phyloP scores from a whole-genome alignment of 2,797 vertebrate genomes.

The Psittacula echo region DNA sequence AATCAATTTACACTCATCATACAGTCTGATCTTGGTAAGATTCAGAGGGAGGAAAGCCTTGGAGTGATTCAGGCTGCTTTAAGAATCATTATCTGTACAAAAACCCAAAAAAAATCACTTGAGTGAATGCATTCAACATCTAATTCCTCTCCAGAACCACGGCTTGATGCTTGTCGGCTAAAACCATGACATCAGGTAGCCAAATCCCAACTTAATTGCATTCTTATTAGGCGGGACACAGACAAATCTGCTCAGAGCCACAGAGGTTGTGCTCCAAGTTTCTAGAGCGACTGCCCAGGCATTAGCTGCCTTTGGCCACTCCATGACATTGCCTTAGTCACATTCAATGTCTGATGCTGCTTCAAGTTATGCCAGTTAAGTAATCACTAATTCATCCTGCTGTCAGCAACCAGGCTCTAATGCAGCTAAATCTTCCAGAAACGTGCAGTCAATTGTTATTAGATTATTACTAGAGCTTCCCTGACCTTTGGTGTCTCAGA shows the following conservation, averaged over 20 bases:
- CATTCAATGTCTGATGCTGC: neutral
- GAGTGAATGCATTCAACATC: neutral
- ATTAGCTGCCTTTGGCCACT: neutral
- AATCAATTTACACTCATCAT: neutral
- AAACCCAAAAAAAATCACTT: neutral
- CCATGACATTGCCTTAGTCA: neutral
- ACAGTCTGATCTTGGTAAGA: neutral
- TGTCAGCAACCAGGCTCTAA: constrained; percentile 4
- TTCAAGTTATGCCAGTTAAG: neutral
- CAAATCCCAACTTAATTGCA: neutral
- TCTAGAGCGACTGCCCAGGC: neutral
- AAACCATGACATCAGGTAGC: neutral
- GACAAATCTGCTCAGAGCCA: neutral
- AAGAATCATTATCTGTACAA: neutral
- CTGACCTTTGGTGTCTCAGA: constrained; percentile 56
- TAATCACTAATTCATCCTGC: constrained; percentile 14
- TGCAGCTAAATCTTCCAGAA: constrained; percentile 38
- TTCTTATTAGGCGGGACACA: neutral
- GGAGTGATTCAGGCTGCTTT: neutral
- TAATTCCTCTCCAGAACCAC: neutral
- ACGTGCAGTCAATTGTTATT: constrained; percentile 50
- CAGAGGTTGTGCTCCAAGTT: neutral
- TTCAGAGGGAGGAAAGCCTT: neutral
- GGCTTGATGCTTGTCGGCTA: neutral
- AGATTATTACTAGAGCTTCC: constrained; percentile 44